Percentiles rank a stretch among this genome's conserved stretches.
Evolutionary conservation across 2,113 vertebrate genomes (phyloP).

Genomic region (Oncorhynchus mykiss): DNA sequence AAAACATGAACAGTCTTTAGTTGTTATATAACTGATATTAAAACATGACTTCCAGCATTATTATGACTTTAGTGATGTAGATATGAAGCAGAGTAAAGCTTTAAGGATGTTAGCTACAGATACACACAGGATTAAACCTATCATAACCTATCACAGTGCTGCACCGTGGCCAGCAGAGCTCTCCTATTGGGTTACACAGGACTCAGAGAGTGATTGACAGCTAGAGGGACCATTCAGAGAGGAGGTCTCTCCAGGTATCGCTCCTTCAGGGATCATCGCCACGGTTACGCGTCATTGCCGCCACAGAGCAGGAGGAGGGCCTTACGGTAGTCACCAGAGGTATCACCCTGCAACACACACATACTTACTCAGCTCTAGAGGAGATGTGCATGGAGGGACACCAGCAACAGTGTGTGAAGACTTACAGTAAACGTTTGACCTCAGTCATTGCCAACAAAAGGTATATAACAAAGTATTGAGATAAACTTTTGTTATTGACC

Average conservation of each 20-base stretch:
- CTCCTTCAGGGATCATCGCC: not conserved
- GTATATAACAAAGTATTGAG: too few species aligned
- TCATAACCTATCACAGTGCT: not conserved
- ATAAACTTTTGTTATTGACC: too few species aligned
- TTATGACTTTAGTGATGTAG: not conserved
- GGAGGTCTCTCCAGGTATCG: constrained; percentile 26
- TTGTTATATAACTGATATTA: not conserved
- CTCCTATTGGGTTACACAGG: not conserved
- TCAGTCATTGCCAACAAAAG: too few species aligned
- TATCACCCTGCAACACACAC: constrained; percentile 81
- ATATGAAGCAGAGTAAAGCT: not conserved
- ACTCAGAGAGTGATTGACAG: constrained; percentile 4
- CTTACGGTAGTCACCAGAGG: constrained; percentile 88
- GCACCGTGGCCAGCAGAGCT: not conserved
- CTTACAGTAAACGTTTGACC: too few species aligned
- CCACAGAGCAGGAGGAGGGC: constrained; percentile 86
- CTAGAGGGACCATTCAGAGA: not conserved
- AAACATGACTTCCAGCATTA: not conserved
- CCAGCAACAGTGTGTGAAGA: too few species aligned
- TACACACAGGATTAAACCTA: not conserved
- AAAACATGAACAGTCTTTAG: constrained; percentile 22
- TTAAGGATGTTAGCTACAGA: too few species aligned
- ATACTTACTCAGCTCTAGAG: not conserved
- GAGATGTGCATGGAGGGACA: too few species aligned
- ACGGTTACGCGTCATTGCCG: constrained; percentile 83